Base-by-base conservation (phyloP, 2,888 invertebrate species). In the Heteromurus nitidus region DNA sequence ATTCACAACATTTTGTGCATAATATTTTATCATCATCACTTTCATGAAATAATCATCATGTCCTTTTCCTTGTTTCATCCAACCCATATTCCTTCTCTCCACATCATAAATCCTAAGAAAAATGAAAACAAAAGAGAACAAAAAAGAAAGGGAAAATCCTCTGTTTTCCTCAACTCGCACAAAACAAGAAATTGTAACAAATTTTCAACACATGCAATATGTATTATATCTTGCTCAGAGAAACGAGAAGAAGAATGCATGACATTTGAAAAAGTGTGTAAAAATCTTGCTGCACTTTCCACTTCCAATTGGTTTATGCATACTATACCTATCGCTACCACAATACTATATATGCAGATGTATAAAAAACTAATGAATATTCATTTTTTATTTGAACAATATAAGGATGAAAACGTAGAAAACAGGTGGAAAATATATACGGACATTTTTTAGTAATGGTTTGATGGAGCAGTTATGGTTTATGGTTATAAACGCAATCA, bases 41-140 rank as follows among this genome's bases (percentile, higher is more conserved):
- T 73, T 62, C 72, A 73, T 73, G 28, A 73, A 73, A 73, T 62
- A 73, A 73, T 73, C 60, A 68, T 68, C 69, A 20, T 62, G 44
- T 73, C 44, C 72, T 50, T 62, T 73, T 62, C 22, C 70, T 58
- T 73, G 72, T 73, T 70, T 42, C 18, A 36, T 26, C n/a, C 50
- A 50, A 5, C 68, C 68, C 28, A 50, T 5, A 50, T 60, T 42
- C 58, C 22, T 55, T 20, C 62, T 16, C 9, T 31, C 55, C 30
- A 53, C 42, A n/a, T 30, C 31, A 69, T 53, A 31, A 58, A 24
- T 20, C 36, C 42, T 31, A 13, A 42, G 24, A 22, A 18, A 36
- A 55, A 58, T 42, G 13, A 53, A 68, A 68, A 53, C 3, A 9
- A 47, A 47, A 9, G 18, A 47, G 3, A 47, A 47, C 47, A 47